Percentiles rank a stretch among this genome's conserved stretches.
These are phyloP conservation scores for Petrophora chlorosata DNA, from an alignment of 2,888 invertebrate genomes.

Conservation along the genomic window DNA sequence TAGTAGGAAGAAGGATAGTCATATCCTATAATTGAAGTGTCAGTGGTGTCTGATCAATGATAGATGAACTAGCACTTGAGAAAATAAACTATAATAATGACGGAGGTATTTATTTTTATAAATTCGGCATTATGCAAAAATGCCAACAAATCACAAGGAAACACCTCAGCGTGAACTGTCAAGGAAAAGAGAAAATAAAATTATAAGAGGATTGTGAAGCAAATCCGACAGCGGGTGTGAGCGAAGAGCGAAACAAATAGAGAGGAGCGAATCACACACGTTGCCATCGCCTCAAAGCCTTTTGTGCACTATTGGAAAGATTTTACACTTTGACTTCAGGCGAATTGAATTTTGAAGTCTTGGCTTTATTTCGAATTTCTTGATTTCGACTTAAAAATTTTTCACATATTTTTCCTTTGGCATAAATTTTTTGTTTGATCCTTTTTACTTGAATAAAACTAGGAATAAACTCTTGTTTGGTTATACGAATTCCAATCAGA, in stretches of 20 bases:
- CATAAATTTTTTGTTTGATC: background rate
- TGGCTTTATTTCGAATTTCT: constrained; percentile 14
- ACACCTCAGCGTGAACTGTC: constrained; percentile 16
- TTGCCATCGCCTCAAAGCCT: constrained; percentile 21
- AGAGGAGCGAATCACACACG: no score
- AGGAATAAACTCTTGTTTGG: no score
- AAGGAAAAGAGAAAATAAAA: constrained; percentile 23
- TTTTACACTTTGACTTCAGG: constrained; percentile 23
- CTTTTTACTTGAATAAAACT: no score
- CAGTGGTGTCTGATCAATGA: no score
- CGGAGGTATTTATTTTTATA: no score
- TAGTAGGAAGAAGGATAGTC: no score
- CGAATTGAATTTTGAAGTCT: constrained; percentile 18
- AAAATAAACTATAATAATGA: no score
- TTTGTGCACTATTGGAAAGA: constrained; percentile 26
- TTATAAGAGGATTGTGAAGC: constrained; percentile 33
- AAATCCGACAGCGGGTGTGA: constrained; percentile 31
- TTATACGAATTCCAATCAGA: no score
- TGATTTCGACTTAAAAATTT: background rate
- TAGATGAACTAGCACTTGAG: no score
- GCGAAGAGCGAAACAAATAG: constrained; percentile 36
- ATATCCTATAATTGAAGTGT: no score
- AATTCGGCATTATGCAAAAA: constrained; percentile 6
- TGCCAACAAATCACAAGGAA: constrained; percentile 5
- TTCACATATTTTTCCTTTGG: background rate